Evolutionary conservation across 2,888 invertebrate species (phyloP).

Genomic region (Brachypterus glaber): DNA sequence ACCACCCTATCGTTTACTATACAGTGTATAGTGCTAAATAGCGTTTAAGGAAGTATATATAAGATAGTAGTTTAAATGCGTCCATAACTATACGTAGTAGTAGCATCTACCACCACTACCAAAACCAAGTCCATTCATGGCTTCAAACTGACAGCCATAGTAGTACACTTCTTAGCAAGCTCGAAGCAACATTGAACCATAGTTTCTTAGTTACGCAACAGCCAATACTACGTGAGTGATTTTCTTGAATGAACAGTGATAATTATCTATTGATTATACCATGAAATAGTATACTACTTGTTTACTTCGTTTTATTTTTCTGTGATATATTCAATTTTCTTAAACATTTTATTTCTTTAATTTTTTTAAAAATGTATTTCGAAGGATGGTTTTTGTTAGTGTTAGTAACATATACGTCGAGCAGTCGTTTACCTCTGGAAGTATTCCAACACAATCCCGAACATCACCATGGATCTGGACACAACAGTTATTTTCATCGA

Average conservation of each 20-base stretch:
- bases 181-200: conserved; percentile 30
- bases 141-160: conserved; percentile 28
- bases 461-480: conserved; percentile 44
- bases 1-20: too few relatives aligned
- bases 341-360: conserved; percentile 16
- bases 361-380: conserved; percentile 22
- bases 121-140: conserved; percentile 33
- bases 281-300: too few relatives aligned
- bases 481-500: conserved; percentile 47
- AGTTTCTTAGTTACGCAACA: conserved; percentile 31
- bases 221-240: conserved; percentile 22
- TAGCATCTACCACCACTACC: conserved; percentile 20
- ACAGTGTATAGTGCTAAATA: too few relatives aligned
- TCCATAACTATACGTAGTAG: conserved; percentile 1
- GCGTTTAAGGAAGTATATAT: too few relatives aligned
- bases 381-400: conserved; percentile 26
- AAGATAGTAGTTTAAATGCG: too few relatives aligned
- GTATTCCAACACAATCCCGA: conserved; percentile 40
- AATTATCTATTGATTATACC: too few relatives aligned
- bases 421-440: conserved; percentile 44
- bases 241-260: too few relatives aligned
- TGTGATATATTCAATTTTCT: too few relatives aligned
- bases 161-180: conserved; percentile 34
- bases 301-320: too few relatives aligned
- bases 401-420: conserved; percentile 22